phyloP scores from a whole-genome alignment of 2,113 vertebrate genomes.

The Thoracochromis brauschi region DNA sequence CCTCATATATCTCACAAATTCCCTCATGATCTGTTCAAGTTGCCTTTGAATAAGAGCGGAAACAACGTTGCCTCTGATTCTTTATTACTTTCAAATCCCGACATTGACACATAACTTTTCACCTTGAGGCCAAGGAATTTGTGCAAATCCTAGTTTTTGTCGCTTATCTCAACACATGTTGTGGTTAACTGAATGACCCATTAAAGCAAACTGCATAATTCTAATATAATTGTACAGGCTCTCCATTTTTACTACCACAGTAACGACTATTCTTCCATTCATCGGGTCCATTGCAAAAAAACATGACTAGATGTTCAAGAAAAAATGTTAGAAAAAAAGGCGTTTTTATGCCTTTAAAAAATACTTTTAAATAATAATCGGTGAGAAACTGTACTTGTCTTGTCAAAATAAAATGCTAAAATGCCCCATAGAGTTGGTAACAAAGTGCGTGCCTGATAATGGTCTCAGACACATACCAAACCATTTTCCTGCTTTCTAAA shows the following conservation, averaged over 20 bases:
- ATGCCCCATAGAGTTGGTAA: not conserved
- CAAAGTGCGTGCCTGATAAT: not conserved
- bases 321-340: not conserved
- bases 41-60: conserved; percentile 19
- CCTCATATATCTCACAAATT: conserved; percentile 55
- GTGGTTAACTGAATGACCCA: not conserved
- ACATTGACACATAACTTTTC: conserved; percentile 15
- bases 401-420: not conserved
- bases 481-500: not conserved
- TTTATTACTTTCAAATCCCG: conserved; percentile 8
- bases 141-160: not conserved
- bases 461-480: not conserved
- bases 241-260: not conserved
- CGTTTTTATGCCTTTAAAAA: not conserved
- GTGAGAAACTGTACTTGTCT: not conserved
- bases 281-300: not conserved
- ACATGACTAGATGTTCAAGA: not conserved
- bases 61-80: conserved; percentile 12
- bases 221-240: not conserved
- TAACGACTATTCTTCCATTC: not conserved
- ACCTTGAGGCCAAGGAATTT: not conserved
- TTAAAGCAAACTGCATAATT: not conserved
- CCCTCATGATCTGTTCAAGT: conserved; percentile 48
- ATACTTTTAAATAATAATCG: not conserved
- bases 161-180: not conserved